A percentile compares a stretch with the other conserved stretches of the same genome.
phyloP scores from a whole-genome alignment of 2,113 vertebrate species.

The Dromiciops gliroides region DNA sequence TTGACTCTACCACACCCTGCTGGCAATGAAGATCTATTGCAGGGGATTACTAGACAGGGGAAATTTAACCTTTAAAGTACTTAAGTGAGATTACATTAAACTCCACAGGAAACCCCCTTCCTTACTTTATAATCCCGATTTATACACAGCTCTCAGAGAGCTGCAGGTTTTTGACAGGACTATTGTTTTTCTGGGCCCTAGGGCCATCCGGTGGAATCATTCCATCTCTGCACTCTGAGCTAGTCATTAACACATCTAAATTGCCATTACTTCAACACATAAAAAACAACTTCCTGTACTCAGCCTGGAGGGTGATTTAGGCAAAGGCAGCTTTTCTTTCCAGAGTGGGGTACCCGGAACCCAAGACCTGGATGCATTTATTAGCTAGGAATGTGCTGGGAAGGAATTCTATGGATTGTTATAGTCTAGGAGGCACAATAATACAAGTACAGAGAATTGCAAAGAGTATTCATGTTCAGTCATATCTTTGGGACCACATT shows the following conservation, averaged over 20 bases:
- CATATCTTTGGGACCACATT: too few species aligned
- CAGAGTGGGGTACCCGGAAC: not conserved
- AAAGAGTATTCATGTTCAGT: not conserved
- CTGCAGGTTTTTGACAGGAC: not conserved
- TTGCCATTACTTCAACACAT: not conserved
- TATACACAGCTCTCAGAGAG: not conserved
- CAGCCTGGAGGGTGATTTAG: not conserved
- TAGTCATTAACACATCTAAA: not conserved
- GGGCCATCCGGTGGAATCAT: not conserved
- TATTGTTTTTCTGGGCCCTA: not conserved
- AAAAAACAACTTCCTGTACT: not conserved
- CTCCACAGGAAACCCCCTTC: not conserved
- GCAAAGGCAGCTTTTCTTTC: not conserved
- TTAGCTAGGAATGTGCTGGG: not conserved
- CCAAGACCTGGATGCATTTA: not conserved
- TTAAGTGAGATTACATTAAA: not conserved
- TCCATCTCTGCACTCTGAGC: not conserved
- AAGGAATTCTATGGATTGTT: not conserved
- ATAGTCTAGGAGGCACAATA: not conserved
- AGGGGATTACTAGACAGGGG: not conserved
- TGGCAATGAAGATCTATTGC: not conserved
- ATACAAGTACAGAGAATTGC: not conserved
- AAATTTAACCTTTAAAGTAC: not conserved
- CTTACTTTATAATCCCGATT: not conserved
- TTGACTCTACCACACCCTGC: not conserved